Evolutionary conservation across 2,888 invertebrate genomes (phyloP).

Genomic region (Embidobia sp.): DNA sequence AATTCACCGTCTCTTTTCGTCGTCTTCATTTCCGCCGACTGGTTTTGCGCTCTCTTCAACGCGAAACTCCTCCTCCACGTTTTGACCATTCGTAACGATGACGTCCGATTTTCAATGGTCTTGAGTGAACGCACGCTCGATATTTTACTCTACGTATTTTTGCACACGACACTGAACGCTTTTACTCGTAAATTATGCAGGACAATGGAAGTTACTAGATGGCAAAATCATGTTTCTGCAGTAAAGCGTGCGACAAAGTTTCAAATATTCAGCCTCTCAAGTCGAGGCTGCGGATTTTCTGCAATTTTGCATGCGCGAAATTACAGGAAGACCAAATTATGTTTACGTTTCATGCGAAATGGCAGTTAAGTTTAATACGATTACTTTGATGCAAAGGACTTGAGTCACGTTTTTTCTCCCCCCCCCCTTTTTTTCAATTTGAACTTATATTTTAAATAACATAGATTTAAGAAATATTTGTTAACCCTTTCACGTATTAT

Average conservation of each 20-base stretch:
- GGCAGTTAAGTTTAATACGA: too few species aligned
- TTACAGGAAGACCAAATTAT: too few species aligned
- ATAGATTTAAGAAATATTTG: too few species aligned
- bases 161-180: slow-evolving; percentile 26
- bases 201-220: slow-evolving; percentile 11
- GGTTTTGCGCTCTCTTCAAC: slow-evolving; percentile 23
- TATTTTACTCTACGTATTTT: slow-evolving; percentile 22
- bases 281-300: not conserved
- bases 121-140: slow-evolving; percentile 17
- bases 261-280: not conserved
- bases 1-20: not conserved
- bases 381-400: too few species aligned
- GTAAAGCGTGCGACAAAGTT: not conserved
- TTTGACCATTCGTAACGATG: slow-evolving; percentile 37
- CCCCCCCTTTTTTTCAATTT: too few species aligned
- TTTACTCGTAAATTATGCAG: slow-evolving; percentile 31
- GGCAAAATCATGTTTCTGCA: slow-evolving; percentile 19
- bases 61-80: slow-evolving; percentile 33
- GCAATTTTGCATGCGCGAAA: not conserved
- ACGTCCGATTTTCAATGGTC: slow-evolving; percentile 43
- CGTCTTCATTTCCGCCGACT: not conserved
- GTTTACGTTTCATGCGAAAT: too few species aligned
- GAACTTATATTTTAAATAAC: too few species aligned
- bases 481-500: too few species aligned
- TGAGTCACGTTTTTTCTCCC: too few species aligned